Evolutionary conservation across 2,888 invertebrate genomes (phyloP), one percentile per base, ranked within the genome.

Genomic region (Aelia acuminata): DNA sequence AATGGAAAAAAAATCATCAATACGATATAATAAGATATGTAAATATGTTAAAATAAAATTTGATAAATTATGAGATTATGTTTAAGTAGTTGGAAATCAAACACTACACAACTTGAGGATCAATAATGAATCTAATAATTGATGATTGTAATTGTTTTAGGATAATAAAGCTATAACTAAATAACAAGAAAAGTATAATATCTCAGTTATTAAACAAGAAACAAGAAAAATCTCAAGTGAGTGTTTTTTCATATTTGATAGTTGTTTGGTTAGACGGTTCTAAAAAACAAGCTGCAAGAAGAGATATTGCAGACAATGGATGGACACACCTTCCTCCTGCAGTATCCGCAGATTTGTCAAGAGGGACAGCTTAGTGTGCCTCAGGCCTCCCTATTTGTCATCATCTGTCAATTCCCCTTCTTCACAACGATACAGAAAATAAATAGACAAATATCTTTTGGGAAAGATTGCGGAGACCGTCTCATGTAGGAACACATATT

Each of bases 321-420:
- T 57, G 13, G 57, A 57, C 35, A 31, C 63, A 35, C 63, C 63
- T 70, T 20, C 31, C 63, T 35, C 15, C 18, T 35, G 8, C 63
- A 70, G 63, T 70, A 35, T 70, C 63, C 63, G 15, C 63, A 70
- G 63, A 70, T 70, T 70, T 70, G 63, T 70, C 63, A 70, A 70
- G 35, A 35, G 31, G 63, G 63, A 35, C 35, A 35, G 31, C 63
- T 70, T 35, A 70, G 63, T 70, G 63, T 20, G 35, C 35, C 26
- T 5, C 18, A 35, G 18, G 63, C 63, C 20, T 31, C 8, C 31
- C 63, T 35, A 70, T 70, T 70, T 35, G 63, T 70, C 63, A 70
- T 70, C 63, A 31, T 7, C 63, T 70, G 63, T 70, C 63, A 31
- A 70, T 70, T n/a, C 57, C 26, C 57, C 26, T 26, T 20, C 63